Conservation (phyloP, 2,888 invertebrate genomes). For the Rhagium mordax region DNA sequence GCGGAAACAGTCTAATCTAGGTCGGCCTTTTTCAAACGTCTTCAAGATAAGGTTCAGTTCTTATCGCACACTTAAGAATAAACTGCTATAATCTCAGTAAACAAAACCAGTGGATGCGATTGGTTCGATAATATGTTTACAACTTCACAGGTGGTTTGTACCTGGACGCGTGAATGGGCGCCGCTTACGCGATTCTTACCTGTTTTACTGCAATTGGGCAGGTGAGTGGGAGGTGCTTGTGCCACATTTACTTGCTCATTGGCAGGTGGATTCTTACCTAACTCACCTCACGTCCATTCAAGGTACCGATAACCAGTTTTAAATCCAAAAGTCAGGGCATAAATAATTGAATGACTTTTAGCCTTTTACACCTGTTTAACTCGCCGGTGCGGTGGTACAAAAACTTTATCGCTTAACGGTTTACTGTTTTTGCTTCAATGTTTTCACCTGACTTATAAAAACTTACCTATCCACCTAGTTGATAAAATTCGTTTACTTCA, state of each 20-base stretch:
- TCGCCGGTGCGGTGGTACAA: background rate
- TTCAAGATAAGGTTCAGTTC: background rate
- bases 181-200: slow-evolving; percentile 41
- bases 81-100: background rate
- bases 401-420: background rate
- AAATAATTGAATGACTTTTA: background rate
- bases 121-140: slow-evolving; percentile 4
- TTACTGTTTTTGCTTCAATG: background rate
- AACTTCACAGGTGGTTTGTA: slow-evolving; percentile 49
- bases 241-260: slow-evolving; percentile 44
- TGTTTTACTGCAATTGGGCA: slow-evolving; percentile 52
- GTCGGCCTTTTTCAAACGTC: slow-evolving; percentile 7
- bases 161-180: slow-evolving; percentile 40
- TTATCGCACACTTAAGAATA: slow-evolving; percentile 6
- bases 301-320: background rate
- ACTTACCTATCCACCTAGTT: background rate
- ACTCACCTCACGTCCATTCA: slow-evolving; percentile 16
- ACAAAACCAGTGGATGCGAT: slow-evolving; percentile 6
- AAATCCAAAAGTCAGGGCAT: background rate
- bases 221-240: slow-evolving; percentile 50
- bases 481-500: background rate
- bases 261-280: slow-evolving; percentile 43
- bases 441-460: slow-evolving; percentile 5
- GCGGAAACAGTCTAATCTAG: slow-evolving; percentile 6
- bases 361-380: background rate